Evolutionary conservation across 2,113 vertebrate genomes (phyloP).

Genomic region (Craseonycteris thonglongyai): DNA sequence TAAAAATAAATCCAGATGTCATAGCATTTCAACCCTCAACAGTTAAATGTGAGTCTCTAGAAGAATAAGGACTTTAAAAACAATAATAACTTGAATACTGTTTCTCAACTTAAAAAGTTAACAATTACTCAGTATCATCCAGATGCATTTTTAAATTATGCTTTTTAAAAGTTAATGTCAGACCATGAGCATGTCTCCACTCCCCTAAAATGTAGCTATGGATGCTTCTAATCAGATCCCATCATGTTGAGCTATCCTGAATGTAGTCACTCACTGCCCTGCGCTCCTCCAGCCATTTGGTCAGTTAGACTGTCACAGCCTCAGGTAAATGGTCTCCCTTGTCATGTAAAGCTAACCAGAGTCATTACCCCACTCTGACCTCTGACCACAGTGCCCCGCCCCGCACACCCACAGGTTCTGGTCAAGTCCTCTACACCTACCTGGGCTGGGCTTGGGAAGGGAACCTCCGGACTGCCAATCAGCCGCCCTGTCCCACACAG

Average conservation of each 20-base stretch:
- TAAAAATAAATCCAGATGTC: background rate
- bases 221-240: background rate
- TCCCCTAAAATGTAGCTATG: background rate
- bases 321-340: background rate
- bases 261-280: rapidly evolving
- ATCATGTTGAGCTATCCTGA: rapidly evolving
- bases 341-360: background rate
- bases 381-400: background rate
- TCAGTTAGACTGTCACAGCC: background rate
- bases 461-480: background rate
- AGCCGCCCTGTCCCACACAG: background rate
- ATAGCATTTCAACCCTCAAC: background rate
- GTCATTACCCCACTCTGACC: background rate
- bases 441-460: background rate
- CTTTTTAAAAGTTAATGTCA: background rate
- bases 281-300: too few species aligned
- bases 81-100: background rate
- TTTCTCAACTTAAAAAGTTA: background rate
- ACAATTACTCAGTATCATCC: background rate
- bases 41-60: background rate
- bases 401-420: background rate
- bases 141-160: background rate
- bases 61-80: background rate
- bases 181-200: background rate
- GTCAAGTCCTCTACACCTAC: background rate